These are phyloP conservation scores for Heteromyza rotundicornis DNA, from an alignment of 2,888 invertebrate species.

Conservation along the genomic window DNA sequence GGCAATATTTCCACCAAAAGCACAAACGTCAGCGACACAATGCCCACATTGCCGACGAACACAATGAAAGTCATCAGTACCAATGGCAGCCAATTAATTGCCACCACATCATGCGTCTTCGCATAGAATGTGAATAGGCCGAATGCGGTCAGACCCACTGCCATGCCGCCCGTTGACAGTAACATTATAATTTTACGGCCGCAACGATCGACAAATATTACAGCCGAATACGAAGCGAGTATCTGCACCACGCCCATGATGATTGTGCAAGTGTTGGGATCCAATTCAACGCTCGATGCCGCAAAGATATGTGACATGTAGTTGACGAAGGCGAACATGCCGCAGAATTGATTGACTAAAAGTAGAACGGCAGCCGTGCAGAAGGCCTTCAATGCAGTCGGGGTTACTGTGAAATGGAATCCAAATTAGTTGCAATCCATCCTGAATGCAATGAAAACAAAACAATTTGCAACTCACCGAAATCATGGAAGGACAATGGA, in stretches of 20 bases:
- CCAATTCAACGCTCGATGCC: constrained; percentile 45
- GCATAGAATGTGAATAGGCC: constrained; percentile 46
- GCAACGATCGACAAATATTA: constrained; percentile 49
- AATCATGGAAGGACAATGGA: constrained; percentile 38
- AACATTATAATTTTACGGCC: constrained; percentile 54
- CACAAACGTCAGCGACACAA: constrained; percentile 52
- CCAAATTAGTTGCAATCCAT: constrained; percentile 1
- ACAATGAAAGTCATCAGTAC: constrained; percentile 49
- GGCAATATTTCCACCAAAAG: constrained; percentile 57
- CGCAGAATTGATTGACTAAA: constrained; percentile 48
- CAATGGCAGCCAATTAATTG: constrained; percentile 50
- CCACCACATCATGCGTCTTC: constrained; percentile 31
- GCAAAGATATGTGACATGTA: constrained; percentile 58
- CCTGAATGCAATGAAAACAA: neutral
- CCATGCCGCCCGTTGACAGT: constrained; percentile 48
- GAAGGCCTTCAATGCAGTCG: constrained; percentile 45
- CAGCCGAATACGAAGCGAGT: constrained; percentile 49
- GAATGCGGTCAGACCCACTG: constrained; percentile 44
- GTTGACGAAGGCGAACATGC: constrained; percentile 53
- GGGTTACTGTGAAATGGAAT: constrained; percentile 40
- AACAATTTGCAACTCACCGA: constrained; percentile 43
- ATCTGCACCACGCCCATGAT: constrained; percentile 55
- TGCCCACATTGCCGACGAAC: constrained; percentile 51
- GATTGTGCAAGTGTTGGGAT: constrained; percentile 55
- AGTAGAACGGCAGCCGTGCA: constrained; percentile 41